phyloP scores from a whole-genome alignment of 2,888 invertebrate genomes.

The Drosophila algonquin region DNA sequence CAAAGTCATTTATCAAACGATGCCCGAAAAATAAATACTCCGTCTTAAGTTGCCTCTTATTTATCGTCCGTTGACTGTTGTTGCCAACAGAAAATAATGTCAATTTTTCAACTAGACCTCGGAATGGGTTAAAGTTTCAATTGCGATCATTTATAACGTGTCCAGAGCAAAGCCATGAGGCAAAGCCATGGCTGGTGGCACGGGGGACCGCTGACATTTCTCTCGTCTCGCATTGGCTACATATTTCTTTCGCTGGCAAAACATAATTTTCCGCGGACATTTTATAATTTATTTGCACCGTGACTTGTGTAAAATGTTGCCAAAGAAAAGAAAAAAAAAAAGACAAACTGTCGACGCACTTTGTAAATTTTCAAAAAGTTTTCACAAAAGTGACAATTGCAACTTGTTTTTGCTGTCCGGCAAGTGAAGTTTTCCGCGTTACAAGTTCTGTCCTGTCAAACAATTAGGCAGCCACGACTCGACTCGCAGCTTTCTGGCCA shows the following conservation, averaged over 20 bases:
- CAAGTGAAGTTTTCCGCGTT: constrained; percentile 32
- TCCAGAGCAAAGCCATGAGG: background rate
- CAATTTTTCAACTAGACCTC: constrained; percentile 58
- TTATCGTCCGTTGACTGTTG: constrained; percentile 52
- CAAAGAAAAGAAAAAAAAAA: background rate
- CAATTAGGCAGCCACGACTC: constrained; percentile 47
- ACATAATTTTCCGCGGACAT: constrained; percentile 38
- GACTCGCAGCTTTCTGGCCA: constrained; percentile 11
- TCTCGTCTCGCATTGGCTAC: constrained; percentile 8
- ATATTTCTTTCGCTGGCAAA: constrained; percentile 3
- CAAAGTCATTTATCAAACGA: constrained; percentile 70
- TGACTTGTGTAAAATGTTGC: constrained; percentile 51
- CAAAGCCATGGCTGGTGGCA: background rate
- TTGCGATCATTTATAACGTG: constrained; percentile 58
- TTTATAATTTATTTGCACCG: constrained; percentile 53
- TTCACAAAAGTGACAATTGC: constrained; percentile 57
- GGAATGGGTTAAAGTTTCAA: constrained; percentile 64
- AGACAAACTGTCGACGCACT: constrained; percentile 10
- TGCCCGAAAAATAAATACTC: constrained; percentile 58
- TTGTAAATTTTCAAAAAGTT: constrained; percentile 42
- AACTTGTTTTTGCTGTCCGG: constrained; percentile 40
- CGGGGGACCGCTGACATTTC: constrained; percentile 1
- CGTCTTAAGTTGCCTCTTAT: constrained; percentile 56
- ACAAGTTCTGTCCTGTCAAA: constrained; percentile 53
- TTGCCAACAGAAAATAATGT: constrained; percentile 50